Conservation (phyloP, 2,797 vertebrate species). For the Pipistrellus pygmaeus region DNA sequence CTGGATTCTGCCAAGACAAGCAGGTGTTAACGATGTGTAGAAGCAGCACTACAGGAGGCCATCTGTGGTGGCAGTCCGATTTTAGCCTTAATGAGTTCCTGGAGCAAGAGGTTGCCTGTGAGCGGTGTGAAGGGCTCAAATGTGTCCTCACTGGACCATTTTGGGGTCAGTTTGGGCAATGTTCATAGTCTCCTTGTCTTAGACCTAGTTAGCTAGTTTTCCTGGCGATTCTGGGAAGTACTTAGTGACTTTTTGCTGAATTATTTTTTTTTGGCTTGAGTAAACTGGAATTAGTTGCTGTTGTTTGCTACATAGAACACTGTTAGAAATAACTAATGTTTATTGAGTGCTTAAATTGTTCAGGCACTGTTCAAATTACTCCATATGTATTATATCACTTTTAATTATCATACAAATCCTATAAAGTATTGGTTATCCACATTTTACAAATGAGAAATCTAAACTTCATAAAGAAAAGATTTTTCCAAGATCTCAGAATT, state of each 20-base stretch:
- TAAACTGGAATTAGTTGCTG: background rate
- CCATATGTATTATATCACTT: background rate
- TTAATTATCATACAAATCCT: background rate
- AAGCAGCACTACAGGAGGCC: background rate
- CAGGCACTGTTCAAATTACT: background rate
- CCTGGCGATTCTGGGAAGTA: background rate
- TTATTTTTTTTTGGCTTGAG: background rate
- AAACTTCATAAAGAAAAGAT: background rate
- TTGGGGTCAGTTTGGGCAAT: background rate
- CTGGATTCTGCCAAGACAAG: background rate
- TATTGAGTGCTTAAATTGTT: background rate
- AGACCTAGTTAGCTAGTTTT: background rate
- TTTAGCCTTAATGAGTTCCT: background rate
- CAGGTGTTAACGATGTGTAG: background rate
- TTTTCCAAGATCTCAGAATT: background rate
- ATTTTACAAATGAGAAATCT: constrained; percentile 41
- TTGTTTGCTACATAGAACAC: background rate
- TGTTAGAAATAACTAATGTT: background rate
- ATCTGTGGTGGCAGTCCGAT: accelerated
- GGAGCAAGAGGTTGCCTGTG: background rate
- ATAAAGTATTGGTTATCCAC: background rate
- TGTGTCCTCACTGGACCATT: background rate
- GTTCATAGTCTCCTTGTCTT: background rate
- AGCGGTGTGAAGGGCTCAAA: background rate
- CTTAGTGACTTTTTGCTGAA: constrained; percentile 13